Evolutionary conservation across 2,888 invertebrate genomes (phyloP), one percentile per base, ranked within the genome.

Genomic region (Latheticus oryzae): DNA sequence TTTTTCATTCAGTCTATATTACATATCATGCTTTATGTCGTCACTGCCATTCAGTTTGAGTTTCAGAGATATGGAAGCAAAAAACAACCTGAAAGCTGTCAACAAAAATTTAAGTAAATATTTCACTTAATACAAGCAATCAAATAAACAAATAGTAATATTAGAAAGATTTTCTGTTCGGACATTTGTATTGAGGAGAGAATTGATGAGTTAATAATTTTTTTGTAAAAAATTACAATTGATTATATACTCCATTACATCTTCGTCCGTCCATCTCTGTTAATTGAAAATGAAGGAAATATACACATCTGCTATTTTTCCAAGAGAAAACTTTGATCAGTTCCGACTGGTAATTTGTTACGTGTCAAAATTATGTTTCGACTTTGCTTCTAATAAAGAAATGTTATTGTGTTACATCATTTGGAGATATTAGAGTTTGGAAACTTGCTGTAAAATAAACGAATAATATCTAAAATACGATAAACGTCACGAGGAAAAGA

Each of bases 301-400:
- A 35, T 17, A 35, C 17, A 35, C n/a, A 35, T 35, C 35, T 19
- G 19, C 19, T 35, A 19, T 35, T 35, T 12, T 32, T 12, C 13
- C 26, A 4, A 35, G 19, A 35, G 19, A 19, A 35, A 35, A 17
- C 3, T 9, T 3, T 17, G 19, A 35, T 35, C 35, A 35, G 7
- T 35, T 8, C 35, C 19, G 35, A 35, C 19, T 19, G 35, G 35
- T 35, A 35, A 35, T 35, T 17, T 19, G 5, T 35, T 35, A 35
- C 35, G 5, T 35, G 35, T 35, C 35, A 35, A 9, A 35, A 35
- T 35, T 35, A 35, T 17, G 35, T 17, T 33, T 7, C 13, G 33
- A 33, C 33, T 15, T 11, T 33, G n/a, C n/a, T n/a, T n/a, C n/a
- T n/a, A n/a, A n/a, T n/a, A n/a, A n/a, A n/a, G n/a, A n/a, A n/a